phyloP scores from a whole-genome alignment of 2,888 invertebrate genomes.

The Hyposoter dolosus region DNA sequence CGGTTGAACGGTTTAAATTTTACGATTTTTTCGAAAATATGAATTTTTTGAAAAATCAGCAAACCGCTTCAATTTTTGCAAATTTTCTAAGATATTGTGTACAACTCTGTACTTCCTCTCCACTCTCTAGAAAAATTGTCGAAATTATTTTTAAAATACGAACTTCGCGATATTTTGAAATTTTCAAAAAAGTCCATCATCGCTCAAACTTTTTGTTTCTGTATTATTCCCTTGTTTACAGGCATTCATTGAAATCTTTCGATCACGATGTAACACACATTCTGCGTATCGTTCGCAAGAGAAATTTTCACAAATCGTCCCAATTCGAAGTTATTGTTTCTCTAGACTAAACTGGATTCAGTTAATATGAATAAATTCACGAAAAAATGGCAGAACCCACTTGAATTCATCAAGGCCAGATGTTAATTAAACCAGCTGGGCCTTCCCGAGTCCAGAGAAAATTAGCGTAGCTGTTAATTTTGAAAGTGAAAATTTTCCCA shows the following conservation, averaged over 20 bases:
- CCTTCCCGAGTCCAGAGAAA: neutral
- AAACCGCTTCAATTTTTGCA: too few species aligned
- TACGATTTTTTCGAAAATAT: too few species aligned
- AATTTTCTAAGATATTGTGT: too few species aligned
- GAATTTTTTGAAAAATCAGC: too few species aligned
- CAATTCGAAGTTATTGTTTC: neutral
- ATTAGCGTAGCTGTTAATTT: neutral
- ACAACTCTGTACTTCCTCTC: too few species aligned
- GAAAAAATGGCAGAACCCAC: neutral
- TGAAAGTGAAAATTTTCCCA: neutral
- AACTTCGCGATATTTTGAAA: too few species aligned
- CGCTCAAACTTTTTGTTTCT: neutral
- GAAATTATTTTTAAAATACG: too few species aligned
- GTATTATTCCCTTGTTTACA: conserved; percentile 20
- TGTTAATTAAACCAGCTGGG: neutral
- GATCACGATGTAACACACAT: too few species aligned
- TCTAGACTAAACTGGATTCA: neutral
- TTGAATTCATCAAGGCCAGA: neutral
- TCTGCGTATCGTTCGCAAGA: conserved; percentile 1
- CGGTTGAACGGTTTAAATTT: too few species aligned
- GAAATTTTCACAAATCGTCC: neutral
- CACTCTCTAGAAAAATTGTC: too few species aligned
- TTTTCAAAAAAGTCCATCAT: too few species aligned
- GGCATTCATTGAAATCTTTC: neutral
- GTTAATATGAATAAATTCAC: neutral